These are phyloP conservation scores for Agrotis exclamationis DNA, from an alignment of 2,888 invertebrate species.

Conservation along the genomic window DNA sequence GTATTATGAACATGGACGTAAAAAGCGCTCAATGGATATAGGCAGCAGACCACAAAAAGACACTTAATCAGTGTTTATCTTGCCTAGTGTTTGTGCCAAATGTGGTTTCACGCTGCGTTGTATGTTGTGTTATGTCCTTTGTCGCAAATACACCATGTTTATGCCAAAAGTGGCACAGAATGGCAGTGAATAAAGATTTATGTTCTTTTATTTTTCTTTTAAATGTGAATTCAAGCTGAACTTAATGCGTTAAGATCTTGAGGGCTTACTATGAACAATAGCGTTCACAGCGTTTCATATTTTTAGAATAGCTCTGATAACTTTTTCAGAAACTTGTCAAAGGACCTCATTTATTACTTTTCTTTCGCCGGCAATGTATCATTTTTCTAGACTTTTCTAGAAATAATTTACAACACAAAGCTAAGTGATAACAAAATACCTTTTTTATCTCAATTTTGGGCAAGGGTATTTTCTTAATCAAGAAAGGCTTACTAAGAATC, in stretches of 20 bases:
- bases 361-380: too few species aligned
- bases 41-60: constrained; percentile 29
- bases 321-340: not conserved
- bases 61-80: constrained; percentile 34
- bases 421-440: too few species aligned
- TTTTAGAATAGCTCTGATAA: not conserved
- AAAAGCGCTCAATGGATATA: constrained; percentile 2
- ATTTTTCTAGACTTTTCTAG: too few species aligned
- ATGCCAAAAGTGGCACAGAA: constrained; percentile 9
- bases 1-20: not conserved
- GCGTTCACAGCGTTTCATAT: not conserved
- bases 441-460: too few species aligned
- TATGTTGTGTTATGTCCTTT: constrained; percentile 3
- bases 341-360: too few species aligned
- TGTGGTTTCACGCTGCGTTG: constrained; percentile 27
- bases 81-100: constrained; percentile 43
- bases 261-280: not conserved
- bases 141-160: constrained; percentile 26
- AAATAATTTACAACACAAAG: too few species aligned
- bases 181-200: not conserved
- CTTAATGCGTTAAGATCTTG: not conserved
- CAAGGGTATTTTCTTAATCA: too few species aligned
- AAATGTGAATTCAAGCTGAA: not conserved
- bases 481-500: too few species aligned
- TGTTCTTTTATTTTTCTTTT: not conserved